phyloP scores from a whole-genome alignment of 1,140 invertebrate species.

The Drosophila arawakana region DNA sequence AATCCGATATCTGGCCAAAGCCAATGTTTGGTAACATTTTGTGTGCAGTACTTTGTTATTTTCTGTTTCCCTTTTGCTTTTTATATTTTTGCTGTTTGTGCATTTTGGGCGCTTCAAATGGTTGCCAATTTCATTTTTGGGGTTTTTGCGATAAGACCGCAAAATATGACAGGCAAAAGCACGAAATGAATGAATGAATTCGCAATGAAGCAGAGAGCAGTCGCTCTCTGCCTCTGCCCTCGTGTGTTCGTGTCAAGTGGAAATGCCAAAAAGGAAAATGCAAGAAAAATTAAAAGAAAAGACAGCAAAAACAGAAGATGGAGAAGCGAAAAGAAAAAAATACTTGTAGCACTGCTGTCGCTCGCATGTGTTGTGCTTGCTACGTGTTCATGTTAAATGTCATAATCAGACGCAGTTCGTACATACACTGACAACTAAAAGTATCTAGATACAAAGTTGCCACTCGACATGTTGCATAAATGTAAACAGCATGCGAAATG shows the following conservation, averaged over 20 bases:
- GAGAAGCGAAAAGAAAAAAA: constrained; percentile 15
- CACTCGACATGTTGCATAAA: constrained; percentile 56
- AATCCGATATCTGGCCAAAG: neutral
- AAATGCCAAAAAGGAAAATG: constrained; percentile 37
- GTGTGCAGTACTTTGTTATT: constrained; percentile 9
- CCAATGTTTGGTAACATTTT: constrained; percentile 24
- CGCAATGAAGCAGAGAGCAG: constrained; percentile 39
- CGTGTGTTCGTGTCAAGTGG: constrained; percentile 55
- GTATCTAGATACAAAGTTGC: constrained; percentile 69
- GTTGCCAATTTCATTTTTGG: constrained; percentile 50
- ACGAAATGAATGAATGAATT: constrained; percentile 54
- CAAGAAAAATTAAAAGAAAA: constrained; percentile 29
- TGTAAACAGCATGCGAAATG: constrained; percentile 69
- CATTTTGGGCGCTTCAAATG: constrained; percentile 47
- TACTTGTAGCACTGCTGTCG: constrained; percentile 57
- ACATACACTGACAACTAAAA: constrained; percentile 32
- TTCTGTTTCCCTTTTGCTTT: neutral
- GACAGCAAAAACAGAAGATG: constrained; percentile 19
- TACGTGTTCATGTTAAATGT: constrained; percentile 82
- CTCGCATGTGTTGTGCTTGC: constrained; percentile 67
- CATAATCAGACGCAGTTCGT: constrained; percentile 67
- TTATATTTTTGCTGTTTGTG: constrained; percentile 5
- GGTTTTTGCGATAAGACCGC: constrained; percentile 48
- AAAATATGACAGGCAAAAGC: constrained; percentile 52
- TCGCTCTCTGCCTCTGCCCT: neutral